phyloP scores from a whole-genome alignment of 2,797 vertebrate genomes.

The Miichthys miiuy region DNA sequence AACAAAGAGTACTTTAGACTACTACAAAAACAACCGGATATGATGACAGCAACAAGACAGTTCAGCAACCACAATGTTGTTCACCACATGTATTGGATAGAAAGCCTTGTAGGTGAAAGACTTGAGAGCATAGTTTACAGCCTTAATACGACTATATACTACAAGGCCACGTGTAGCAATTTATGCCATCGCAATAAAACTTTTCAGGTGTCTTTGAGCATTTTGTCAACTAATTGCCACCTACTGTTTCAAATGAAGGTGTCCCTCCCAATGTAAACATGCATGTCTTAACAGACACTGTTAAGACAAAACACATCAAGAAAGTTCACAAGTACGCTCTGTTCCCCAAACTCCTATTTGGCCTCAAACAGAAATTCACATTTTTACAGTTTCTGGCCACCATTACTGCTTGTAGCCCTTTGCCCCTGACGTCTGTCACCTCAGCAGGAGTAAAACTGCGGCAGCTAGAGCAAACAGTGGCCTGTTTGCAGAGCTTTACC shows the following conservation, averaged over 20 bases:
- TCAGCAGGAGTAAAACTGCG: slow-evolving; percentile 38
- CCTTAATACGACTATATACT: neutral
- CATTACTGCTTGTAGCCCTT: slow-evolving; percentile 17
- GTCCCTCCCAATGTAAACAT: slow-evolving; percentile 2
- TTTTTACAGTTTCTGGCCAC: slow-evolving; percentile 37
- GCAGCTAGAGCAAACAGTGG: slow-evolving; percentile 62
- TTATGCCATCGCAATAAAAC: neutral
- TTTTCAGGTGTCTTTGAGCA: neutral
- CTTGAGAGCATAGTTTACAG: neutral
- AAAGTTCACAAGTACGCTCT: slow-evolving; percentile 35
- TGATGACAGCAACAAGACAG: neutral
- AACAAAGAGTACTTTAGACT: neutral
- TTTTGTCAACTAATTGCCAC: neutral
- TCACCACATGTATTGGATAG: neutral
- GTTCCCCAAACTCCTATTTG: slow-evolving; percentile 36
- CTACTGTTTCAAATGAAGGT: neutral
- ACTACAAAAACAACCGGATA: slow-evolving; percentile 29
- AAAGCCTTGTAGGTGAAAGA: neutral
- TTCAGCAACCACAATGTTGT: slow-evolving; percentile 6
- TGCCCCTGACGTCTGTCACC: slow-evolving; percentile 46
- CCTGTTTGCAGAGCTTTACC: slow-evolving; percentile 66
- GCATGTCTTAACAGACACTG: neutral
- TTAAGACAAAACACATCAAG: slow-evolving; percentile 2
- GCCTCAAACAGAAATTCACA: slow-evolving; percentile 54
- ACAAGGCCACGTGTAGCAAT: neutral